Conservation (phyloP, 2,113 vertebrate species). For the Aix galericulata region DNA sequence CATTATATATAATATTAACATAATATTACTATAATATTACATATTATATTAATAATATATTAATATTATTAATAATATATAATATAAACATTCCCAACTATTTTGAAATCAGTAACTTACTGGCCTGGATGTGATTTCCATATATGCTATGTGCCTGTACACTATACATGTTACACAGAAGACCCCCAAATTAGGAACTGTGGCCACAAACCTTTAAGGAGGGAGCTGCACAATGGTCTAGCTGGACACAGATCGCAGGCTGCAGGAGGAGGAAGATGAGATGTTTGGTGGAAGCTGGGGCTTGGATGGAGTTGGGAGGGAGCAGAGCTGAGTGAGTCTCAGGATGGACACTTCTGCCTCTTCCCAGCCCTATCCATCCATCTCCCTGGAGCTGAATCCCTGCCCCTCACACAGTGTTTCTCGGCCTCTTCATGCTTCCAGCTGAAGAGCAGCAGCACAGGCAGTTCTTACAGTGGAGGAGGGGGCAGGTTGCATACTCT, state of each 20-base stretch:
- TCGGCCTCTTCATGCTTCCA: background rate
- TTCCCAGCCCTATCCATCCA: background rate
- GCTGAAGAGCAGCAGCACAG: background rate
- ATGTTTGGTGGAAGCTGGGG: background rate
- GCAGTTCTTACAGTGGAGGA: background rate
- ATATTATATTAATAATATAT: too few relatives aligned
- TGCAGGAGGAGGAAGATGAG: background rate
- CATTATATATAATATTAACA: too few relatives aligned
- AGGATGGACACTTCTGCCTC: background rate
- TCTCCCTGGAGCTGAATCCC: background rate
- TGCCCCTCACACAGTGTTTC: background rate
- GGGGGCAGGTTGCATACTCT: background rate
- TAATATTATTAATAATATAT: too few relatives aligned
- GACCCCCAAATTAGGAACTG: background rate
- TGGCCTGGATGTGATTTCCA: background rate
- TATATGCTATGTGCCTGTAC: background rate
- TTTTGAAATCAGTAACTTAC: background rate
- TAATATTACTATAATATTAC: too few relatives aligned
- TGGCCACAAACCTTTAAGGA: background rate
- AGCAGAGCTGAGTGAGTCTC: background rate
- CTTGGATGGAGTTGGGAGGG: background rate
- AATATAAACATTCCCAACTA: background rate
- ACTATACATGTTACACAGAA: too few relatives aligned
- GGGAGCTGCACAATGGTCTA: background rate
- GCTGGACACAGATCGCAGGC: background rate